Conservation (phyloP, 2,888 invertebrate genomes). For the Hirtodrosophila duncani region DNA sequence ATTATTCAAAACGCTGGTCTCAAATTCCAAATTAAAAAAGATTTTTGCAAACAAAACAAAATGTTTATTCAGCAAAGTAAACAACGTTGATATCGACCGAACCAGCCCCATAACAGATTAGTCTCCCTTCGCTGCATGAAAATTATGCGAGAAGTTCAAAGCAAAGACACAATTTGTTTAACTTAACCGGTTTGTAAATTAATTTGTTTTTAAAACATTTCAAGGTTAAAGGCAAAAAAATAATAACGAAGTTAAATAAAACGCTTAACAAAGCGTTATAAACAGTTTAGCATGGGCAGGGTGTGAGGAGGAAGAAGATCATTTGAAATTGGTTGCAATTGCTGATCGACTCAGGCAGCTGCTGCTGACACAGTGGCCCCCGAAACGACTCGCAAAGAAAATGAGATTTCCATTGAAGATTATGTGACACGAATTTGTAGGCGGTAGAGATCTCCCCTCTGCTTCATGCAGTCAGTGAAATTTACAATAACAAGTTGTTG, state of each 20-base stretch:
- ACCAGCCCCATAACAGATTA: too few species aligned
- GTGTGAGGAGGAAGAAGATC: too few species aligned
- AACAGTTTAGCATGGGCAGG: too few species aligned
- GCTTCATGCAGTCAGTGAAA: neutral
- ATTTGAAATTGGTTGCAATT: too few species aligned
- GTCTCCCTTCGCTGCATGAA: too few species aligned
- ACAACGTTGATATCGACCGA: slow-evolving; percentile 4
- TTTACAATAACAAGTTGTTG: slow-evolving; percentile 13
- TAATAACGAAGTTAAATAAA: slow-evolving; percentile 3
- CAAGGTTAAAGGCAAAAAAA: slow-evolving; percentile 54
- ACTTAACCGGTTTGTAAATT: slow-evolving; percentile 58
- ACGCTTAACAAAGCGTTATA: slow-evolving; percentile 37
- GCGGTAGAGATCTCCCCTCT: slow-evolving; percentile 25
- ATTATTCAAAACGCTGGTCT: slow-evolving; percentile 7
- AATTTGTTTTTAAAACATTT: slow-evolving; percentile 34
- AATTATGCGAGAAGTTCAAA: slow-evolving; percentile 39
- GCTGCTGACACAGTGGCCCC: slow-evolving; percentile 35
- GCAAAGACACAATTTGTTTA: slow-evolving; percentile 16
- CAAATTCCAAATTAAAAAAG: slow-evolving; percentile 17
- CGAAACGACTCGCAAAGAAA: neutral
- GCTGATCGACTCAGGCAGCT: too few species aligned
- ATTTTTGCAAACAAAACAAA: too few species aligned
- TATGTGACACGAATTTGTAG: slow-evolving; percentile 43
- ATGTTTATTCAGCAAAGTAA: slow-evolving; percentile 9
- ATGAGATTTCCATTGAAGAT: slow-evolving; percentile 25